Conservation (phyloP, 2,113 vertebrate genomes). For the Rhea pennata region DNA sequence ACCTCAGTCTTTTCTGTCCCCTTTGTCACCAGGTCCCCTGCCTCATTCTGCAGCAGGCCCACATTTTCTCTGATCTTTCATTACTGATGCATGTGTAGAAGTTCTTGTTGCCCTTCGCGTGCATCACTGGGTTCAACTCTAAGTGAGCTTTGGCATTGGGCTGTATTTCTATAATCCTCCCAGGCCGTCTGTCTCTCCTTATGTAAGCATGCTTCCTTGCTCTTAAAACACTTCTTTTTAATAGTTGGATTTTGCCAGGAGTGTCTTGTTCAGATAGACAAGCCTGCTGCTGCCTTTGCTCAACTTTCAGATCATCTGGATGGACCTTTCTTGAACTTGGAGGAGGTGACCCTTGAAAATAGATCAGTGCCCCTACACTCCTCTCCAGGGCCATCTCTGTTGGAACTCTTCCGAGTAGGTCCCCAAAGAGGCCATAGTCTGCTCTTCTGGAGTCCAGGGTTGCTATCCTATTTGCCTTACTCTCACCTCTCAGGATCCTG, state of each 20-base stretch:
- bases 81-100: background rate
- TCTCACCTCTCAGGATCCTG: background rate
- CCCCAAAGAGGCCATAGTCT: background rate
- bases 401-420: background rate
- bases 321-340: too few relatives aligned
- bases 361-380: too few relatives aligned
- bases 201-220: too few relatives aligned
- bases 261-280: too few relatives aligned
- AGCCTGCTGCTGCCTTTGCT: too few relatives aligned
- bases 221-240: too few relatives aligned
- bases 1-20: background rate
- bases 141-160: background rate
- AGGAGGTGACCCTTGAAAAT: too few relatives aligned
- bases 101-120: background rate
- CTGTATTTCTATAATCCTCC: background rate
- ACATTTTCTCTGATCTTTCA: background rate
- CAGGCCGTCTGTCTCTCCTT: too few relatives aligned
- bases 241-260: too few relatives aligned
- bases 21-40: background rate
- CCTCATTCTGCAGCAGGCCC: background rate
- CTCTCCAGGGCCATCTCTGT: too few relatives aligned
- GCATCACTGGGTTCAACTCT: background rate
- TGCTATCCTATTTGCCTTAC: background rate
- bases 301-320: too few relatives aligned
- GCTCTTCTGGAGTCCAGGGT: background rate